Percentiles rank a stretch among this genome's conserved stretches.
Conservation (phyloP, 1,140 invertebrate species). For the Coenobita brevimanus region DNA sequence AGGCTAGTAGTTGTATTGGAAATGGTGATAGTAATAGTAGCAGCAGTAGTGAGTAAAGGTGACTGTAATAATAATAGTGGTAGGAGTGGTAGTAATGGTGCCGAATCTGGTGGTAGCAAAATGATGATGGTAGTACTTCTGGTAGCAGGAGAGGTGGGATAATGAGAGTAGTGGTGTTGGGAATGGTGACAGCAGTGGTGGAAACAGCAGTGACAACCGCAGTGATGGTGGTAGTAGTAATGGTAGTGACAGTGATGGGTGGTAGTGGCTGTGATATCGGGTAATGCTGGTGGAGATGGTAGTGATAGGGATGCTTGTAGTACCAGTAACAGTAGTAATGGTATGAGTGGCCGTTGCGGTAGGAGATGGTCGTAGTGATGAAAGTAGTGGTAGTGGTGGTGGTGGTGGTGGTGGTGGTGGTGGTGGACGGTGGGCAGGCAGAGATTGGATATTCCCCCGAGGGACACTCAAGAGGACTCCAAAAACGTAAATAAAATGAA, state of each 20-base stretch:
- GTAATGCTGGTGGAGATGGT: background rate
- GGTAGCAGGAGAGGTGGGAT: background rate
- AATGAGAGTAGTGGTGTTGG: background rate
- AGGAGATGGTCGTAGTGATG: background rate
- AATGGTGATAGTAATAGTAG: background rate
- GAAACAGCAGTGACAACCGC: background rate
- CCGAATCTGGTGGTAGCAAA: too few species aligned
- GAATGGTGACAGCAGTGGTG: background rate
- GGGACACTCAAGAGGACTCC: constrained; percentile 44
- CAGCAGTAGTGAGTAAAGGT: background rate
- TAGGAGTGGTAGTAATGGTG: background rate
- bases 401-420: background rate
- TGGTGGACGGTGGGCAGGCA: constrained; percentile 10
- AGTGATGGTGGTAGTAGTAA: background rate
- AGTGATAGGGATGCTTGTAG: constrained; percentile 5
- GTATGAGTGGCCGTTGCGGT: background rate
- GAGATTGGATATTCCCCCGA: constrained; percentile 36
- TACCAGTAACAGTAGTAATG: background rate
- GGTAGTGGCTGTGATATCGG: background rate
- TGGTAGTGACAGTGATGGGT: background rate
- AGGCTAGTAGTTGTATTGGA: too few species aligned
- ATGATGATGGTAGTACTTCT: background rate
- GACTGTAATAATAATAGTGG: background rate
- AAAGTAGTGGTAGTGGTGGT: background rate
- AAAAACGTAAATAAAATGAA: constrained; percentile 62